Base-by-base conservation (phyloP, 2,113 vertebrate species). In the Lates calcarifer region DNA sequence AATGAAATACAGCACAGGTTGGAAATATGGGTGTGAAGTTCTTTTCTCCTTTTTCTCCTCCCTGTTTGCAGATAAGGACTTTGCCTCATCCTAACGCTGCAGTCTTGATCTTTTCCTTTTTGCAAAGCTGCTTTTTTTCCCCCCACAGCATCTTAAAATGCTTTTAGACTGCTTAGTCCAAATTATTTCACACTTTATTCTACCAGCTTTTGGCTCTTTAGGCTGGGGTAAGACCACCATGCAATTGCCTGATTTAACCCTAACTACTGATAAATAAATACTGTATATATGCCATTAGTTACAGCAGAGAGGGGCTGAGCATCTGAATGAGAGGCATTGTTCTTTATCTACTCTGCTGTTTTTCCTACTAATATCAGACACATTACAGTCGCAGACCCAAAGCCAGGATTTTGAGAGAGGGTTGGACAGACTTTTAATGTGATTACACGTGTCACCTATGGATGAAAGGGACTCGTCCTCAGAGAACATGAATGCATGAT, bases 1-100 rank as follows among this genome's bases (percentile, higher is more conserved):
- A 91, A 94, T 88, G 87, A 93, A 92, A 93, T 89, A 89, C 80
- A 77, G 80, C 82, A 55, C 81, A 90, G 81, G 87, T 89, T 88
- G 10, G 14, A 73, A 90, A 84, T 79, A 79, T 66, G 74, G 61
- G 49, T 86, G 79, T 82, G 71, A 74, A 87, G 84, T 88, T 80
- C 67, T 79, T 86, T 77, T 69, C 69, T 83, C 43, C 57, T 33
- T 83, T 81, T 73, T 77, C 70, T 84, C 74, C 77, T 82, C 77
- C 63, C 66, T 6, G 2, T 90, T 82, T 87, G 57, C 67, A 68
- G 83, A 90, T 85, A 75, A 87, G 74, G 71, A 72, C 61, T 77
- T 84, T 43, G 43, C 47, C 74, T 90, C 79, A 68, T 90, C 71
- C 79, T 74, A 62, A 65, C 71, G 66, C 74, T 45, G 71, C 67